Evolutionary conservation across 1,140 invertebrate species (phyloP).

Genomic region (Panagrolaimus sp.): DNA sequence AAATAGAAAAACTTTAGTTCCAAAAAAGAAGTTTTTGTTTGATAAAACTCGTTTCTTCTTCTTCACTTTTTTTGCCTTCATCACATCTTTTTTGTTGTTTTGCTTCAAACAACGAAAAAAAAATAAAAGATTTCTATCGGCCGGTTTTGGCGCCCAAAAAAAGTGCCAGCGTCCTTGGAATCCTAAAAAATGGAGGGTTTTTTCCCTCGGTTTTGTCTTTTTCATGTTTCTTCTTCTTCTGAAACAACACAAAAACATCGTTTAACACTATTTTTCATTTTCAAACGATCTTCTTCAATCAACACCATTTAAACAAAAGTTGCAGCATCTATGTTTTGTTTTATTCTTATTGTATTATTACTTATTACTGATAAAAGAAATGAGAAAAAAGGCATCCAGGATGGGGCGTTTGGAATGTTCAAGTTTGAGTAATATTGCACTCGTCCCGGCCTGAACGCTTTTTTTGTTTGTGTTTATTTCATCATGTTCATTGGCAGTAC

Average conservation of each 20-base stretch:
- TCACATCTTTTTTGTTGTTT: too few relatives aligned
- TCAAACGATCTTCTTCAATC: background rate
- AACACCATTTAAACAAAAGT: background rate
- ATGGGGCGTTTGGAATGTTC: slow-evolving; percentile 17
- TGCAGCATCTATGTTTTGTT: background rate
- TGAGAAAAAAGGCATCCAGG: slow-evolving; percentile 1
- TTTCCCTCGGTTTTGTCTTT: background rate
- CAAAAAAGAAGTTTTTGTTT: too few relatives aligned
- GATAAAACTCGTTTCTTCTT: too few relatives aligned
- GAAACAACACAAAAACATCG: background rate
- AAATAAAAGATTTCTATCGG: slow-evolving; percentile 10
- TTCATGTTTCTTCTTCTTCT: background rate
- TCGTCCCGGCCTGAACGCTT: slow-evolving; percentile 13
- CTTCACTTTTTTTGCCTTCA: too few relatives aligned
- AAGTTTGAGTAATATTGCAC: slow-evolving; percentile 13
- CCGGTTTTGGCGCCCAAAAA: slow-evolving; percentile 1
- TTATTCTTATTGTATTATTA: background rate
- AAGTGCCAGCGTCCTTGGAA: too few relatives aligned
- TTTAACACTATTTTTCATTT: background rate
- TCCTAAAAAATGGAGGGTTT: background rate
- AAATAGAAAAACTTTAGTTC: too few relatives aligned
- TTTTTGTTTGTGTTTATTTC: background rate
- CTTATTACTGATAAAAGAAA: background rate
- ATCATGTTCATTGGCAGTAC: background rate
- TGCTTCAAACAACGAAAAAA: too few relatives aligned